Conservation (phyloP, 2,888 invertebrate species). For the Polymixis lichenea region DNA sequence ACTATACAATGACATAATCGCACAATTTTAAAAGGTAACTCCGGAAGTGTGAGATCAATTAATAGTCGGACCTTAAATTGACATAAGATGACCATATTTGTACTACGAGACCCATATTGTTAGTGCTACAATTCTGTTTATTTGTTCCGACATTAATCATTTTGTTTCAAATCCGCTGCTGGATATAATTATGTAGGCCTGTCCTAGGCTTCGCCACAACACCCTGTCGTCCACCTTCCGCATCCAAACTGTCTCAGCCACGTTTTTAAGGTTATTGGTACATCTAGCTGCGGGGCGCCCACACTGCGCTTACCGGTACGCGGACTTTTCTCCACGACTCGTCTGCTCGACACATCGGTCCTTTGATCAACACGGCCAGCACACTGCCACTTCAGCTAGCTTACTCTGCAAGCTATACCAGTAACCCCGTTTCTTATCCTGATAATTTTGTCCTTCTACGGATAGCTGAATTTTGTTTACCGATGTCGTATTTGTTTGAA, state of each 20-base stretch:
- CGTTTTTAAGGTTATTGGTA: not conserved
- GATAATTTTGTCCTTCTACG: not conserved
- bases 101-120: not conserved
- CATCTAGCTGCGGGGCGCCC: not conserved
- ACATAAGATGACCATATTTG: conserved; percentile 14
- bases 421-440: not conserved
- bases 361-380: not conserved
- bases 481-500: not conserved
- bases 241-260: too few species aligned
- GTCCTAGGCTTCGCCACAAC: not conserved
- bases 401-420: not conserved
- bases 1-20: conserved; percentile 20
- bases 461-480: not conserved
- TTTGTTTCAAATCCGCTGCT: not conserved
- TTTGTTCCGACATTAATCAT: not conserved
- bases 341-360: not conserved
- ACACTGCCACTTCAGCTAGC: not conserved
- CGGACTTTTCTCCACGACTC: not conserved
- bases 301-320: not conserved
- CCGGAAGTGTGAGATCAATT: conserved; percentile 60
- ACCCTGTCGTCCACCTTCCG: not conserved
- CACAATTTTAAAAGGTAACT: conserved; percentile 5
- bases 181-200: not conserved
- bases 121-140: not conserved
- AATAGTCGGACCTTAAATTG: conserved; percentile 24